Base-by-base conservation (phyloP, 2,888 invertebrate genomes). In the Temnothorax rugatulus region DNA sequence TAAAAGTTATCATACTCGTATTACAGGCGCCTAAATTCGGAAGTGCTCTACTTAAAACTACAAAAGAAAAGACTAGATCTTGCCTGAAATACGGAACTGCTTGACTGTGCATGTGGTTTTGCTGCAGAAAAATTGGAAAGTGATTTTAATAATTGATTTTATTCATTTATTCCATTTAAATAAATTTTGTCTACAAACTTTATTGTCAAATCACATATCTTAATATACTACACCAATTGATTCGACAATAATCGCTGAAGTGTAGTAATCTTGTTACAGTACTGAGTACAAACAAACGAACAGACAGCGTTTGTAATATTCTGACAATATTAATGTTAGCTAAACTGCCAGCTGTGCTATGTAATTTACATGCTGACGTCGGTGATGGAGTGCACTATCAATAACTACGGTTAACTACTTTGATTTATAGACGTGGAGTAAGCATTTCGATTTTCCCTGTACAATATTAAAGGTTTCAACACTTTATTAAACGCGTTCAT, bases 341-440 rank as follows among this genome's bases (percentile, higher is more conserved):
- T 68, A 73, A 79, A 73, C 59, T 69, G 77, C 38, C 79, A 61
- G 73, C 79, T 41, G 18, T 59, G 50, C 38, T 73, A 59, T 61
- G 79, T 61, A 73, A 79, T 79, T 79, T 79, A 79, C 47, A 38
- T 79, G 79, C 73, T 47, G 79, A 79, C 79, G 47, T 73, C 34
- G 79, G 41, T 79, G 79, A 79, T 79, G 79, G 73, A 79, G 79
- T 73, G 59, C 47, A 73, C 73, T 79, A 79, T 79, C 79, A 79
- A 79, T 79, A 79, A 79, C 79, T 79, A 59, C 2, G 18, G 38
- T 73, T 73, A 79, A 79, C 79, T 73, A 79, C 47, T 71, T 79
- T 73, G 79, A 73, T 79, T 59, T 79, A 73, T 59, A 59, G 73
- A 71, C 59, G 50, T 44, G 59, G 59, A 61, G 59, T 47, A 79